These are phyloP conservation scores for Synodontis membranacea DNA, from an alignment of 2,113 vertebrate species.

Conservation along the genomic window DNA sequence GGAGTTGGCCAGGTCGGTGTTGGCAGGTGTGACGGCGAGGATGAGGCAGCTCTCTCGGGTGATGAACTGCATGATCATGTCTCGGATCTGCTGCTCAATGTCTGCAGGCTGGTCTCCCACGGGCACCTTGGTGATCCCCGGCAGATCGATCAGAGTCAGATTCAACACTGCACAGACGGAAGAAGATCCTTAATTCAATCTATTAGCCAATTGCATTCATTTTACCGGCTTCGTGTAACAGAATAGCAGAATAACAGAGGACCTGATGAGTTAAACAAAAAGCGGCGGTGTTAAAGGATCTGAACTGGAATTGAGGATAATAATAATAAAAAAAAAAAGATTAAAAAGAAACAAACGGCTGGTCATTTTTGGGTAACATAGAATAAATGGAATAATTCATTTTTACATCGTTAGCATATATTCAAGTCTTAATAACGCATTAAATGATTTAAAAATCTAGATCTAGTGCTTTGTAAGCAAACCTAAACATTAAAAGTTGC, in stretches of 20 bases:
- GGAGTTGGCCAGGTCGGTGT: slow-evolving; percentile 91
- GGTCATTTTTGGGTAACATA: not conserved
- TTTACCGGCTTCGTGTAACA: not conserved
- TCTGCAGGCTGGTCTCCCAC: slow-evolving; percentile 91
- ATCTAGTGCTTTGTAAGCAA: not conserved
- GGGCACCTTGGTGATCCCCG: slow-evolving; percentile 91
- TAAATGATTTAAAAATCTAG: not conserved
- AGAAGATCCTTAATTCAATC: not conserved
- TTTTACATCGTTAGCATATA: not conserved
- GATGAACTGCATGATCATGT: slow-evolving; percentile 96
- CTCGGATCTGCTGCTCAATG: slow-evolving; percentile 91
- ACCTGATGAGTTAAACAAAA: not conserved
- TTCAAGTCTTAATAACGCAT: not conserved
- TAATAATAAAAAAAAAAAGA: too few species aligned
- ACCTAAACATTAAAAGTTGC: not conserved
- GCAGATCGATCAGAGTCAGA: slow-evolving; percentile 88
- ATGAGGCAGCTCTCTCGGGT: slow-evolving; percentile 88
- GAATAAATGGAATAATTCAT: not conserved
- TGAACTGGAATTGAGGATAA: not conserved
- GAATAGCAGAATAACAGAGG: not conserved
- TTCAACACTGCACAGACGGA: slow-evolving; percentile 77
- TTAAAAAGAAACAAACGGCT: not conserved
- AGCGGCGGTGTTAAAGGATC: not conserved
- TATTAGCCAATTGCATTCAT: not conserved
- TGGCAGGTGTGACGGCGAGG: slow-evolving; percentile 91